Base-by-base conservation (phyloP, 2,113 vertebrate species). In the Nymphicus hollandicus region DNA sequence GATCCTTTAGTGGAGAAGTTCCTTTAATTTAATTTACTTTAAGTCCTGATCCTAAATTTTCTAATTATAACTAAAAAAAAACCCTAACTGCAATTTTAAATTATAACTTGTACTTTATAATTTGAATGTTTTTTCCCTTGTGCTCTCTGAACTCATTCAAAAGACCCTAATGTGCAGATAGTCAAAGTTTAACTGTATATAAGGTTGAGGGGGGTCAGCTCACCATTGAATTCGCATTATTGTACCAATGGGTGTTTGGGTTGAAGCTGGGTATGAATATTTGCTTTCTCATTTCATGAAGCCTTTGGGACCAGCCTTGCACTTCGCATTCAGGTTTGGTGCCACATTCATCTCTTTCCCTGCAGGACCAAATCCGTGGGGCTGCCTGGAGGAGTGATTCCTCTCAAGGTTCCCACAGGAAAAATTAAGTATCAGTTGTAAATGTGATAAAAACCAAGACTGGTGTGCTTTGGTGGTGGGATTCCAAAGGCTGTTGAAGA, bases 271-370 rank as follows among this genome's bases (percentile, higher is more conserved):
- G 4, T 9, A 5, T 5, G 5, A 53, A 20, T 43, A 55, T 94
- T 95, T 84, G 60, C 50, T 81, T 80, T 88, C n/a, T 94, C 46
- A 25, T 77, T 86, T 69, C 49, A 13, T 35, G 81, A 41, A 63
- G 64, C 89, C 76, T 28, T 63, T 73, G 89, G 81, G 91, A 65
- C 41, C 76, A 17, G 14, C 23, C 47, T 80, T 28, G 13, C 74
- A 81, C 72, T 29, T 83, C 17, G 0, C 37, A 3, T 49, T 37
- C 25, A 1, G 1, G 49, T 86, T 43, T 94, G 83, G 29, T 88
- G 79, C 58, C 50, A 43, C 39, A 6, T 44, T 46, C 5, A 1
- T 19, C 39, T 28, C 28, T 65, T 10, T 79, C 60, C 39, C 64
- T 50, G 11, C 13, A 71, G 41, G 41, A 19, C 29, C 39, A 9